These are phyloP conservation scores for Proteles cristata DNA, from an alignment of 2,113 vertebrate species.

Conservation along the genomic window DNA sequence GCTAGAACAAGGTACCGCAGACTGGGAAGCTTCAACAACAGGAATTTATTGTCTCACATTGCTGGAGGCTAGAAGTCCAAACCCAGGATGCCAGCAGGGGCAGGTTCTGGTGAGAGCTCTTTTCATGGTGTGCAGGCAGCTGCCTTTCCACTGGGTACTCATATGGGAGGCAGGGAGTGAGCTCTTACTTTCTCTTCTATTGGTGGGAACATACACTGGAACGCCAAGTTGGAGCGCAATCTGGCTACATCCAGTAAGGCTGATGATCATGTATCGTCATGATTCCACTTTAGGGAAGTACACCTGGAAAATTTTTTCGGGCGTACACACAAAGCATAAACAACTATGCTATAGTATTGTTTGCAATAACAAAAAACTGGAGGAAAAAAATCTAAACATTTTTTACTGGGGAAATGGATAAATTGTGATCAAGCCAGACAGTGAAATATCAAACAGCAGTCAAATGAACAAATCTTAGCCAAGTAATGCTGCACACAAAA, in stretches of 20 bases:
- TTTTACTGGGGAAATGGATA: neutral
- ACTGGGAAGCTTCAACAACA: neutral
- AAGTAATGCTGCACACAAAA: neutral
- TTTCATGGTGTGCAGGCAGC: neutral
- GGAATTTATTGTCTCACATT: neutral
- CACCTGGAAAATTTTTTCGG: neutral
- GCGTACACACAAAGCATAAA: neutral
- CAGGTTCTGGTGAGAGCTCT: neutral
- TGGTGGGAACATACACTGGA: neutral
- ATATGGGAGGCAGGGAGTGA: neutral
- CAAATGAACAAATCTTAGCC: constrained; percentile 6
- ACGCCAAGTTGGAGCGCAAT: neutral
- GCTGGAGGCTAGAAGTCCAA: neutral
- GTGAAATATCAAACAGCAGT: neutral
- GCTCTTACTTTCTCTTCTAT: neutral
- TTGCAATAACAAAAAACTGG: neutral
- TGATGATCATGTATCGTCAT: neutral
- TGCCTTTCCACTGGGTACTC: neutral
- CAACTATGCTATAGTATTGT: neutral
- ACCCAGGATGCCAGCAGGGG: neutral
- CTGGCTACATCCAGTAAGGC: neutral
- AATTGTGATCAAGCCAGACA: neutral
- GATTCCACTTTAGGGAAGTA: neutral
- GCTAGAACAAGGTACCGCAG: neutral
- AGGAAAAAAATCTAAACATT: neutral